These are phyloP conservation scores for Salvelinus alpinus DNA, from an alignment of 2,113 vertebrate genomes.

Conservation along the genomic window DNA sequence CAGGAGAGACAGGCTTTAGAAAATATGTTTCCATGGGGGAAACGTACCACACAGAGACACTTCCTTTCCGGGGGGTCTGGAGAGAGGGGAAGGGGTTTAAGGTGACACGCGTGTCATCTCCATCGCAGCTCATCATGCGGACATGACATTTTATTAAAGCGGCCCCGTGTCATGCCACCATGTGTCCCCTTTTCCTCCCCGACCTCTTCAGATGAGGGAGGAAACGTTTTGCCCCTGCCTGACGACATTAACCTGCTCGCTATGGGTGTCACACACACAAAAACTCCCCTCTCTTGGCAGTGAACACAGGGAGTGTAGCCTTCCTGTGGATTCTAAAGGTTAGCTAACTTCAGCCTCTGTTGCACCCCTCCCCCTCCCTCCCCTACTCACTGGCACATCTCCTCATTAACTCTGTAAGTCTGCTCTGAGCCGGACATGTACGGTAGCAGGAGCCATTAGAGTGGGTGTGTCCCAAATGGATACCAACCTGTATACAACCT, in stretches of 20 bases:
- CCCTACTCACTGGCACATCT: not conserved
- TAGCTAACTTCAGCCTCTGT: constrained; percentile 51
- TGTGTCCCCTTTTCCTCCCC: constrained; percentile 39
- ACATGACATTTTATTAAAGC: constrained; percentile 63
- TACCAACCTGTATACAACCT: no score
- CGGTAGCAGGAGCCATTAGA: no score
- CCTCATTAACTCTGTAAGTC: not conserved
- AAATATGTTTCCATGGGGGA: not conserved
- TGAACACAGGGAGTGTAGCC: constrained; percentile 51
- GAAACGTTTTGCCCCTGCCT: constrained; percentile 51
- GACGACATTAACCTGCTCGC: constrained; percentile 67
- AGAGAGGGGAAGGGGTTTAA: constrained; percentile 3
- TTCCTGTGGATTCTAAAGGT: constrained; percentile 68
- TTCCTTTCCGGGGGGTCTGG: not conserved
- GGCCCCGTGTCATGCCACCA: constrained; percentile 41
- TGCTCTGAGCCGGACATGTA: not conserved
- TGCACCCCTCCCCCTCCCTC: constrained; percentile 19
- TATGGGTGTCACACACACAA: constrained; percentile 38
- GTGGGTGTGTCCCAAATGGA: no score
- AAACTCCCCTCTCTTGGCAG: constrained; percentile 25
- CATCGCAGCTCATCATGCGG: constrained; percentile 35
- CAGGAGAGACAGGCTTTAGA: not conserved
- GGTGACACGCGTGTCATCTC: constrained; percentile 15
- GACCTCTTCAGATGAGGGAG: constrained; percentile 57
- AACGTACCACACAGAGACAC: not conserved